phyloP scores from a whole-genome alignment of 2,888 invertebrate species.

The Teleogryllus oceanicus region DNA sequence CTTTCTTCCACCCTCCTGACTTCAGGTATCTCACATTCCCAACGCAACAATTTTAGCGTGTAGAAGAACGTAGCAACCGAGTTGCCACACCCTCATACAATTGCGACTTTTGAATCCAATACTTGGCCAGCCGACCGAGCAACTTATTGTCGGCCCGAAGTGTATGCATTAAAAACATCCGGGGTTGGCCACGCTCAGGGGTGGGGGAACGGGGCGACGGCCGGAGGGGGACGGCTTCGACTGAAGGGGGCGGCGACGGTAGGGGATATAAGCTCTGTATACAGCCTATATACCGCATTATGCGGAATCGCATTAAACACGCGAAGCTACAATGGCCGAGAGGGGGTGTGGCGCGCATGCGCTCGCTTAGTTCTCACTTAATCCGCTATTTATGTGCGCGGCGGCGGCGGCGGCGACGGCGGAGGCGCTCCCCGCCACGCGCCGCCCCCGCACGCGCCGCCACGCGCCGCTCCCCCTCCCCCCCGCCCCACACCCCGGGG shows the following conservation, averaged over 20 bases:
- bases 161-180: neutral
- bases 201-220: neutral
- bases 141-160: too few species aligned
- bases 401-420: neutral
- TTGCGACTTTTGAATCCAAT: too few species aligned
- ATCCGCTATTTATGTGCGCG: constrained; percentile 37
- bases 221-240: neutral
- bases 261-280: constrained; percentile 18
- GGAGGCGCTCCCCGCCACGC: too few species aligned
- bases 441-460: too few species aligned
- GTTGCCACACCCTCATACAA: too few species aligned
- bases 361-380: constrained; percentile 36
- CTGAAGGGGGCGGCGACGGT: neutral
- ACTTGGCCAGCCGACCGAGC: too few species aligned
- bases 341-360: constrained; percentile 27
- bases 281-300: constrained; percentile 5
- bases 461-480: too few species aligned
- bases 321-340: constrained; percentile 18
- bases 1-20: too few species aligned
- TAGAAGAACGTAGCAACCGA: too few species aligned
- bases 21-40: too few species aligned
- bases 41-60: too few species aligned
- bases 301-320: constrained; percentile 23
- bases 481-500: too few species aligned
- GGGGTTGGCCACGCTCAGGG: neutral